These are phyloP conservation scores for Eretmochelys imbricata DNA, from an alignment of 2,113 vertebrate genomes.

Conservation along the genomic window DNA sequence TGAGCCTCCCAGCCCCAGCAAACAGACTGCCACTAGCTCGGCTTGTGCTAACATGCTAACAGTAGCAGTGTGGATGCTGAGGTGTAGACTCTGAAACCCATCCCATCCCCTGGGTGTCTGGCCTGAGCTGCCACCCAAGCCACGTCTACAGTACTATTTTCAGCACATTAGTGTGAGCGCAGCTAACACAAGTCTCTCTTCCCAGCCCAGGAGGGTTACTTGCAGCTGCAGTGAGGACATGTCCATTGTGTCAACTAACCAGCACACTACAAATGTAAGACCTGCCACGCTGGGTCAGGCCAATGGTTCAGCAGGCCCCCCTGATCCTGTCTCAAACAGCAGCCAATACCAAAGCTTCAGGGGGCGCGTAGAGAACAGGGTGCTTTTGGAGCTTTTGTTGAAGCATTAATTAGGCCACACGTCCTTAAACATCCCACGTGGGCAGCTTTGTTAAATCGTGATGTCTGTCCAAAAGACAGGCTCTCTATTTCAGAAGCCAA, in stretches of 20 bases:
- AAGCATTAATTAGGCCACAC: neutral
- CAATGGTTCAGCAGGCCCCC: neutral
- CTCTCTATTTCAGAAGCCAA: neutral
- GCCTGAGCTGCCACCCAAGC: neutral
- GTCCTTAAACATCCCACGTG: neutral
- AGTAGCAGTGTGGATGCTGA: too few relatives aligned
- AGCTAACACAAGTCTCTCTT: neutral
- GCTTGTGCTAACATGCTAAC: neutral
- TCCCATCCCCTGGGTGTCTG: neutral
- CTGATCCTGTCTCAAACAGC: neutral
- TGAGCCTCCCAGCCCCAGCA: neutral
- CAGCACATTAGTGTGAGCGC: neutral
- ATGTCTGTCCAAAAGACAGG: constrained; percentile 14
- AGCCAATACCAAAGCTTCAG: neutral
- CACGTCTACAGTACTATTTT: neutral
- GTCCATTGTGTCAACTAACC: neutral
- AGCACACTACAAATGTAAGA: neutral
- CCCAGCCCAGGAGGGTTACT: neutral
- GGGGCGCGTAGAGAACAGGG: neutral
- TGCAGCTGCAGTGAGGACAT: neutral
- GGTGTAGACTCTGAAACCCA: neutral
- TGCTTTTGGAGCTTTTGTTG: neutral
- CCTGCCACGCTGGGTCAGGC: neutral
- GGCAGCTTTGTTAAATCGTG: neutral
- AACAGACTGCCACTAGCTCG: neutral